Evolutionary conservation across 2,113 vertebrate genomes (phyloP), one percentile per base, ranked within the genome.

Genomic region (Hemiprocne comata): DNA sequence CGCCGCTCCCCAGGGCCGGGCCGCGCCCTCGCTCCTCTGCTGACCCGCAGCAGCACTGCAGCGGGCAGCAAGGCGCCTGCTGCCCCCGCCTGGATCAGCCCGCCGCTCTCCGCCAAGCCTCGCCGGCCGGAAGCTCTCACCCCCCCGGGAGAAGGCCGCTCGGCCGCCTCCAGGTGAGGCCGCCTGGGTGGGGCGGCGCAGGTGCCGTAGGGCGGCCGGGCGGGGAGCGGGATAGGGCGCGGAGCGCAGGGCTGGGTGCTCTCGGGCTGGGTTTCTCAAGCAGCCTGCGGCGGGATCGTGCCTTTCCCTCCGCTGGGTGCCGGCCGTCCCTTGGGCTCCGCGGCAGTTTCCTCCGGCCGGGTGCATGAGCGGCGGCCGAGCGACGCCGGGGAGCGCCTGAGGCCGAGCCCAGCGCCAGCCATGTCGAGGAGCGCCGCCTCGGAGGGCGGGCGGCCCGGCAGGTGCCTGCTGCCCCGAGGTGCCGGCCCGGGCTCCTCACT

Each of bases 1-100:
- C 57, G 65, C 96, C 4, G 98, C 98, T 70, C 97, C 98, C n/a
- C n/a, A n/a, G 98, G 98, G 2, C 98, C 98, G 57, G 21, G 31
- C 23, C 33, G 26, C 51, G 33, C 98, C 99, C 3, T 98, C 98
- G 46, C 97, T 99, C 42, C 98, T 98, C 0, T 84, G 13, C 54
- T 40, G 17, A 13, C 17, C 54, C 51, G 19, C 98, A 28, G 25
- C 7, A 13, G 40, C 46, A 23, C 20, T 12, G 66, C 11, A 46
- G 44, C 44, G 44, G 12, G 15, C 44, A 17, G 15, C 15, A 14
- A 46, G 44, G 44, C 44, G 44, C 44, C 44, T 14, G 44, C 44
- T 46, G 44, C 44, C 14, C 44, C 44, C 44, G 44, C 44, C n/a
- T n/a, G n/a, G n/a, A n/a, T n/a, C n/a, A n/a, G n/a, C 18, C 48